Evolutionary conservation across 2,113 vertebrate genomes (phyloP), one percentile per base, ranked within the genome.

Genomic region (Antechinus stuartii): DNA sequence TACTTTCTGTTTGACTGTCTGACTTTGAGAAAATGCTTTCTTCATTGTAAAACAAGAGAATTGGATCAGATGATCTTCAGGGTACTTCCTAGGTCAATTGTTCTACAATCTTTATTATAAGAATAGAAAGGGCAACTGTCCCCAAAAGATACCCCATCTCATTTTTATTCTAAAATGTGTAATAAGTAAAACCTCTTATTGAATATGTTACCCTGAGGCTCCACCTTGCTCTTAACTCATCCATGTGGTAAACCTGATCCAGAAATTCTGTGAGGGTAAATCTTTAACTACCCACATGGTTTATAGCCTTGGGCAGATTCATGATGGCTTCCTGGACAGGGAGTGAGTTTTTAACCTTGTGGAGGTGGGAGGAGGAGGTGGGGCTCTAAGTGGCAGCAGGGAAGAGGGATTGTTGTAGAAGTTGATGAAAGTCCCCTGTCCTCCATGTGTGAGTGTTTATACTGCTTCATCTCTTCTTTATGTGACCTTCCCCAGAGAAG

Each of bases 221-320:
- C 68, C 68, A 84, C 68, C 68, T 84, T 84, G 35, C 68, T 84
- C 68, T 84, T 84, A 84, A 84, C 8, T 7, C 68, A 84, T 7
- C n/a, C 68, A 42, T 84, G 68, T 84, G 68, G n/a, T 84, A 89
- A 56, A 84, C 56, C 95, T 92, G 91, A 54, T 95, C 53, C 35
- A 26, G 57, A 2, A 12, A 95, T 92, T n/a, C 68, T 54, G 47
- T 30, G n/a, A 53, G 54, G 93, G 98, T 98, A 96, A 98, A 98
- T 98, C 96, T 97, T 98, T 98, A 98, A 98, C 98, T 54, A 96
- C 93, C 91, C 42, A 84, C 68, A 76, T 84, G 68, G 68, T 42
- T 42, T 42, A 19, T 14, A 49, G 92, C 90, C 54, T 90, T 27
- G 93, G 94, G 94, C 55, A 47, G 94, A 90, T 97, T 97, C 97